Conservation (phyloP, 1,140 invertebrate species). For the Hormaphis cornu region DNA sequence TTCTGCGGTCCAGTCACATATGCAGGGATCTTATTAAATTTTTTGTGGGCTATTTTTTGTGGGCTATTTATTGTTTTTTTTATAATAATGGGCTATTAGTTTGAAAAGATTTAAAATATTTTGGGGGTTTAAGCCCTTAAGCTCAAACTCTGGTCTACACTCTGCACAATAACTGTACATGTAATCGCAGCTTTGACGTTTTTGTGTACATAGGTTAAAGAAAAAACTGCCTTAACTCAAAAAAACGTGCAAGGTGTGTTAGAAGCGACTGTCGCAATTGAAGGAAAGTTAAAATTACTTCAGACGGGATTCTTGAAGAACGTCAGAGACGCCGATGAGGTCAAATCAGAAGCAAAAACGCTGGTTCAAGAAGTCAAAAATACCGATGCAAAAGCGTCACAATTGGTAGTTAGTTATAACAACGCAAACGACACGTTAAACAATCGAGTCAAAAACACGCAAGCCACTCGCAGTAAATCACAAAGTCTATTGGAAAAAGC, state of each 20-base stretch:
- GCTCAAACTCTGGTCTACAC: not conserved
- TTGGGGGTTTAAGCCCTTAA: not conserved
- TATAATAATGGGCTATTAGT: too few relatives aligned
- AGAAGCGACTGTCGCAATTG: constrained; percentile 56
- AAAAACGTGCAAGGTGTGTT: constrained; percentile 62
- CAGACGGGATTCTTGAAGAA: constrained; percentile 69
- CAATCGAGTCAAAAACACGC: constrained; percentile 52
- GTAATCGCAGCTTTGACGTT: not conserved
- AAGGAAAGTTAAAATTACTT: constrained; percentile 56
- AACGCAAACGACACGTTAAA: constrained; percentile 51
- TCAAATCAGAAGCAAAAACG: constrained; percentile 47
- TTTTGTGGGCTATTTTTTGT: too few relatives aligned
- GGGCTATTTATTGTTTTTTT: too few relatives aligned
- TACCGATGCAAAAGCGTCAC: constrained; percentile 47
- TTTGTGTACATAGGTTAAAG: constrained; percentile 48
- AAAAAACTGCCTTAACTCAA: constrained; percentile 63
- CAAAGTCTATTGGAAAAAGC: constrained; percentile 62
- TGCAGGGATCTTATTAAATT: too few relatives aligned
- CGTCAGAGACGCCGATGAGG: constrained; percentile 53
- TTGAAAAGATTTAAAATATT: too few relatives aligned
- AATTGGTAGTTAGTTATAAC: constrained; percentile 51
- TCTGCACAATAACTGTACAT: not conserved
- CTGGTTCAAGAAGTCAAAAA: constrained; percentile 50
- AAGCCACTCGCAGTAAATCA: constrained; percentile 59
- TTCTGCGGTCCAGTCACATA: too few relatives aligned